phyloP scores from a whole-genome alignment of 2,888 invertebrate genomes.

The Eledone cirrhosa region DNA sequence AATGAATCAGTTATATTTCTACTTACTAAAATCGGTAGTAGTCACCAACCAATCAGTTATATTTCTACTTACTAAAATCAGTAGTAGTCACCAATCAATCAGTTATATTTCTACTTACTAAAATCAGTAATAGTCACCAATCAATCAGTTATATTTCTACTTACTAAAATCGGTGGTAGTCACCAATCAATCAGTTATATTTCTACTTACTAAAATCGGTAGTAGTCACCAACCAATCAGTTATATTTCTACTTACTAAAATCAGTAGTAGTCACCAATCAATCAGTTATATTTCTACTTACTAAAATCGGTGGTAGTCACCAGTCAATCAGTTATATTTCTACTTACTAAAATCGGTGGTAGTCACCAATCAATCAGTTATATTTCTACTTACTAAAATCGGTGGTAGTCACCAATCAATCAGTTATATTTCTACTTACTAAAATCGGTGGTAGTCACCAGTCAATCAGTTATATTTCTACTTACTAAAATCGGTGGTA shows the following conservation, averaged over 20 bases:
- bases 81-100: conserved; percentile 89
- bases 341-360: conserved; percentile 82
- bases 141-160: conserved; percentile 35
- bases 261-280: conserved; percentile 90
- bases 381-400: conserved; percentile 74
- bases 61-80: conserved; percentile 76
- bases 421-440: conserved; percentile 69
- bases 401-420: conserved; percentile 89
- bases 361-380: conserved; percentile 82
- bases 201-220: conserved; percentile 77
- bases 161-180: conserved; percentile 85
- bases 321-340: conserved; percentile 75
- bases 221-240: conserved; percentile 91
- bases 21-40: conserved; percentile 85
- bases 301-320: conserved; percentile 87
- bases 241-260: conserved; percentile 71
- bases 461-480: conserved; percentile 67
- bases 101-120: conserved; percentile 71
- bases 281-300: conserved; percentile 37
- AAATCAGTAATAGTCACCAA: conserved; percentile 87
- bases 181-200: conserved; percentile 77
- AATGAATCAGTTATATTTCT: not conserved
- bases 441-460: conserved; percentile 88
- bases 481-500: conserved; percentile 85
- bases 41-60: conserved; percentile 78